Evolutionary conservation across 2,888 invertebrate species (phyloP).

Genomic region (Standfussiana lucernea): DNA sequence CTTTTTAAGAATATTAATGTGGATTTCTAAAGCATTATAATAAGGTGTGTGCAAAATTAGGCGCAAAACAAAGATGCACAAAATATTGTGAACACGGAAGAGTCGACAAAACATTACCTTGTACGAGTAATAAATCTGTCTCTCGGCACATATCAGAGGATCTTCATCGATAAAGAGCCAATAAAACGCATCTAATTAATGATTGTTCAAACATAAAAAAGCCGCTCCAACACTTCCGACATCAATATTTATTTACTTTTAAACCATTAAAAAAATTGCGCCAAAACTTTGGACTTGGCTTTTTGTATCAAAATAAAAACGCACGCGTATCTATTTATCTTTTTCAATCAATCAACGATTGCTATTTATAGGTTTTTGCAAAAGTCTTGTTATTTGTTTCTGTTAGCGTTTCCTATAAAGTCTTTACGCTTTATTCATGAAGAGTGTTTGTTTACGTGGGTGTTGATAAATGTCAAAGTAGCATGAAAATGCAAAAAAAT

Average conservation of each 20-base stretch:
- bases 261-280: slow-evolving; percentile 78
- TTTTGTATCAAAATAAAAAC: slow-evolving; percentile 80
- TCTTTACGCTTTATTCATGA: slow-evolving; percentile 63
- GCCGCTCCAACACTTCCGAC: slow-evolving; percentile 82
- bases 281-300: slow-evolving; percentile 75
- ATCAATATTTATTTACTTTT: slow-evolving; percentile 81
- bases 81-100: slow-evolving; percentile 79
- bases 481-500: slow-evolving; percentile 52
- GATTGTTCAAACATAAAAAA: slow-evolving; percentile 85
- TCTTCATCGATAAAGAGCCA: slow-evolving; percentile 83
- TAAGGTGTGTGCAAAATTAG: slow-evolving; percentile 72
- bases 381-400: slow-evolving; percentile 79
- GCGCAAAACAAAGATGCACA: slow-evolving; percentile 73
- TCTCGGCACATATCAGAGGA: slow-evolving; percentile 83
- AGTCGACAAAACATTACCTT: slow-evolving; percentile 81
- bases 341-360: slow-evolving; percentile 79
- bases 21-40: slow-evolving; percentile 50
- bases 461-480: slow-evolving; percentile 56
- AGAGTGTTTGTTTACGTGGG: slow-evolving; percentile 54
- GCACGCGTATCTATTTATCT: slow-evolving; percentile 78
- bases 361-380: slow-evolving; percentile 81
- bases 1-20: slow-evolving; percentile 34
- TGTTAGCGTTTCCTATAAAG: slow-evolving; percentile 79
- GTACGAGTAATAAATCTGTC: slow-evolving; percentile 87
- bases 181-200: slow-evolving; percentile 87